Evolutionary conservation across 92 coral and sea anemone species (phyloP), one percentile per base, ranked within the genome.

Genomic region (Muricea muricata): DNA sequence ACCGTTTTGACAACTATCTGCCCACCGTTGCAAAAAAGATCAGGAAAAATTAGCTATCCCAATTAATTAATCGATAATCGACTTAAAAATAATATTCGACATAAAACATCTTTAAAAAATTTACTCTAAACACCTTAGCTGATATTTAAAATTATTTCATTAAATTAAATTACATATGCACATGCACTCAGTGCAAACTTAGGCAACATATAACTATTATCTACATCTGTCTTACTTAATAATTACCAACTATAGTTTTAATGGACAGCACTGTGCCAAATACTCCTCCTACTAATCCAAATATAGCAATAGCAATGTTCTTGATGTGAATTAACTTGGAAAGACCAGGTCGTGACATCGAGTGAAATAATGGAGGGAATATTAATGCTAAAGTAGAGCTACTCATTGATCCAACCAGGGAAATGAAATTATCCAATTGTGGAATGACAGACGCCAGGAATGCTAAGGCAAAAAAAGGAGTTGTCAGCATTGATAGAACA

Each of bases 321-420:
- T 92, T 92, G 57, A 89, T 40, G 56, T 78, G 83, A 12, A 58
- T 41, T 12, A 82, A 24, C 28, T 87, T 54, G 57, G 87, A 77
- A 15, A 85, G 80, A 52, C 82, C 87, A 15, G 92, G 84, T 65
- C 88, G 90, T 6, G 96, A 90, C 37, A 91, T 31, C 54, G 94
- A 87, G 79, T 97, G 98, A 8, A 97, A 85, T 5, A 90, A 26
- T 7, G 97, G 87, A 21, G 99, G 99, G 77, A 97, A 97, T 55
- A 92, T 89, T 13, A 97, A 81, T 17, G 98, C 98, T 71, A 97
- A 71, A 21, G 98, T 87, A 5, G 93, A 84, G 72, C 99, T 90
- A 37, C 97, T 87, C 52, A 92, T n/a, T 1, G 99, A 86, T 8
- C 99, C 99, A 75, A 97, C 94, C 70, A 97, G 75, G 24, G 98